Evolutionary conservation across 35 echinoderm and acorn worm genomes (phyloP).

Genomic region (Nesometra sesokonis): DNA sequence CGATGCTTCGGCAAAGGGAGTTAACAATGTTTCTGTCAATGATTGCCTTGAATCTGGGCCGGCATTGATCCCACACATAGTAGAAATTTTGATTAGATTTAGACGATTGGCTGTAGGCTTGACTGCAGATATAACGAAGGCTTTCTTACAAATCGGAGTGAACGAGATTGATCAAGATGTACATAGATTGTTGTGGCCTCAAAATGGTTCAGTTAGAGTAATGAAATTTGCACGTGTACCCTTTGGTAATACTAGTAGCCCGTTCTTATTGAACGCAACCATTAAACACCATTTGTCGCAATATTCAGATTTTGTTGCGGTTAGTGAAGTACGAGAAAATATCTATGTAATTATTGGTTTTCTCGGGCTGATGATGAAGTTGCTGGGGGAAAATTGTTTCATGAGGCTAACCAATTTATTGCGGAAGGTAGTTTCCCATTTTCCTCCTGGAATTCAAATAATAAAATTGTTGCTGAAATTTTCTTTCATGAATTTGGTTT

Average conservation of each 20-base stretch:
- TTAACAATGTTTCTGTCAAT: background rate
- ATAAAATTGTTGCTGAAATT: conserved; percentile 9
- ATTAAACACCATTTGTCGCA: background rate
- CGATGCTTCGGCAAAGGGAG: conserved; percentile 11
- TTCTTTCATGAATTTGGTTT: conserved; percentile 15
- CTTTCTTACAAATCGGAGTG: conserved; percentile 15
- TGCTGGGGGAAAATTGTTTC: background rate
- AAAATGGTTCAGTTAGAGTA: background rate
- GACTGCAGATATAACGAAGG: conserved; percentile 18
- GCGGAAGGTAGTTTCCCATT: conserved; percentile 11
- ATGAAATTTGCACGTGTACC: conserved; percentile 14
- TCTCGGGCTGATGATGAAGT: conserved; percentile 10
- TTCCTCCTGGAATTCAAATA: conserved; percentile 26
- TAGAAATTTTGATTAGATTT: conserved; percentile 10
- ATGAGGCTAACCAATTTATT: conserved; percentile 21
- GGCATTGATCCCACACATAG: background rate
- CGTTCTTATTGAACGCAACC: conserved; percentile 15
- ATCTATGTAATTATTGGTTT: conserved; percentile 19
- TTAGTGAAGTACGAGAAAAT: conserved; percentile 11
- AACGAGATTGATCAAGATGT: conserved; percentile 15
- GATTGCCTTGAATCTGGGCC: conserved; percentile 16
- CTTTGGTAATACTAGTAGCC: conserved; percentile 9
- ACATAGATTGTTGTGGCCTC: background rate
- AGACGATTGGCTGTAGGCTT: background rate
- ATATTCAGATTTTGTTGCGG: background rate